Base-by-base conservation (phyloP, 2,888 invertebrate species). In the Dastarcus helophoroides region DNA sequence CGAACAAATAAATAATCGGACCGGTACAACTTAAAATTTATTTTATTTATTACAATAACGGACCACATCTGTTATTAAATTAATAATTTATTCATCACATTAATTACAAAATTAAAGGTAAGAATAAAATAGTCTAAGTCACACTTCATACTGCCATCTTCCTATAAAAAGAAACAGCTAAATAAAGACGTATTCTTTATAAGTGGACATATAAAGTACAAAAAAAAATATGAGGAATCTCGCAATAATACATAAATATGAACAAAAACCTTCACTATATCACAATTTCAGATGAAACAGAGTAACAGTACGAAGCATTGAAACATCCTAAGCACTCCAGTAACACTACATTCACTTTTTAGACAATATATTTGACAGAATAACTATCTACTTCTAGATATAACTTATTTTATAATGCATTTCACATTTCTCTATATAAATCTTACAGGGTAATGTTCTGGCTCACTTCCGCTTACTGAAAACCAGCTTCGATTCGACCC, bases 311-410 rank as follows among this genome's bases (percentile, higher is more conserved):
- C 48, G 46, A 50, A 49, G 48, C 42, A 42, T 36, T 38, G 44
- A 36, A 33, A 50, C 48, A 53, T 43, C 50, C 52, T 56, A 56
- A 56, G 55, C 56, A 53, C 54, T 57, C 56, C 56, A 57, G 52
- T 50, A 52, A 58, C 53, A 59, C 60, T 60, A 60, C 58, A 56
- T 54, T 55, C 58, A 56, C 51, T 51, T 54, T 54, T 50, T 48
- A 54, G 48, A 52, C 56, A 56, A 58, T 23, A 8, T 58, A 59
- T 54, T 58, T 56, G 55, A 57, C 54, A 55, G 54, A 57, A 56
- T 51, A 42, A 43, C 56, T 56, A 58, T 58, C 58, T 58, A 60
- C 57, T 52, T 48, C 53, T 57, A 57, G 54, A 57, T 56, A 58
- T 55, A 28, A 19, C 26, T 43, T 47, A 43, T 3, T 23, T 26